Conservation (phyloP, 1,140 invertebrate species). For the Neodiprion lecontei region DNA sequence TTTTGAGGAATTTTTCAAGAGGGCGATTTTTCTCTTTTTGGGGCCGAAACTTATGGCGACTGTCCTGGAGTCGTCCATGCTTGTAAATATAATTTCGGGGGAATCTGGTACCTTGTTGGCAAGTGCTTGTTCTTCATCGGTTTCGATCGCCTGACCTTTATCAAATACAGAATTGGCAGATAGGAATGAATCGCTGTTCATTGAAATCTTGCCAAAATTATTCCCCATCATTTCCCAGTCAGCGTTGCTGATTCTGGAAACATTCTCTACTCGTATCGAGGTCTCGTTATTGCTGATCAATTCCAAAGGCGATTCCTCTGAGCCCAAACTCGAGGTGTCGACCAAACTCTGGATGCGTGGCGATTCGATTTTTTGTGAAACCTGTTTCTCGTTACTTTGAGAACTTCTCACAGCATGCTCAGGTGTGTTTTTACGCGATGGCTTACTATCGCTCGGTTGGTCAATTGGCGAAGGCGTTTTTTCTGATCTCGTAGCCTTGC, state of each 20-base stretch:
- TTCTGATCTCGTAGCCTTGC: slow-evolving; percentile 22
- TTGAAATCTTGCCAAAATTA: not conserved
- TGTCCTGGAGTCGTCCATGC: slow-evolving; percentile 20
- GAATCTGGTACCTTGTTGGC: slow-evolving; percentile 13
- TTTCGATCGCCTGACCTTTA: not conserved
- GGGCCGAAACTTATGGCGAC: slow-evolving; percentile 9
- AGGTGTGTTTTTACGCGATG: not conserved
- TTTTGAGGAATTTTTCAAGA: not conserved
- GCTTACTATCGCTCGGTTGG: not conserved
- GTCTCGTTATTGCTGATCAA: slow-evolving; percentile 19
- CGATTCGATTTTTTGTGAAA: not conserved
- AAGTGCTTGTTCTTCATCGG: not conserved
- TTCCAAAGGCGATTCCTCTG: not conserved
- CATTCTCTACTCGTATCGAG: slow-evolving; percentile 31
- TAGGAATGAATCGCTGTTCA: not conserved
- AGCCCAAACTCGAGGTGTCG: not conserved
- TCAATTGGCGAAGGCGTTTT: slow-evolving; percentile 18
- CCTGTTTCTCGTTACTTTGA: not conserved
- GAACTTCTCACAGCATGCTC: not conserved
- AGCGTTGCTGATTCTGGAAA: slow-evolving; percentile 34
- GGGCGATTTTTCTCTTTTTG: slow-evolving; percentile 24
- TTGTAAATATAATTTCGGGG: slow-evolving; percentile 35
- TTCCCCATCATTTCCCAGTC: slow-evolving; percentile 35
- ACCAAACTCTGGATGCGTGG: not conserved
- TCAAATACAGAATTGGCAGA: not conserved